Evolutionary conservation across 2,113 vertebrate genomes (phyloP).

Genomic region (Dissostichus mawsoni): DNA sequence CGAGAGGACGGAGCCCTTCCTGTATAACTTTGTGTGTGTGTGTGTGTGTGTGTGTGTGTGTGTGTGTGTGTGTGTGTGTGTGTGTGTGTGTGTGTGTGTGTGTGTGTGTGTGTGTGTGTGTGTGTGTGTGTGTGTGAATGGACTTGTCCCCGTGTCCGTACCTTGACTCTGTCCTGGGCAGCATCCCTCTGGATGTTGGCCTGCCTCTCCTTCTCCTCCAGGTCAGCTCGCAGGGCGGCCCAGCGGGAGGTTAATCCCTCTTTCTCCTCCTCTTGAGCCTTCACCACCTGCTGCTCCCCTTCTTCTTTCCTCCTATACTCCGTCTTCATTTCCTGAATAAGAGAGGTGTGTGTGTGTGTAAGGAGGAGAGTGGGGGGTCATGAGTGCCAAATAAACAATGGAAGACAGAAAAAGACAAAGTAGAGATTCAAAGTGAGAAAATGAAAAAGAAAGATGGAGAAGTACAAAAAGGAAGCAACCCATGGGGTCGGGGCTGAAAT

Average conservation of each 20-base stretch:
- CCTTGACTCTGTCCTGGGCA: conserved; percentile 89
- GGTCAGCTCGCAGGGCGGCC: conserved; percentile 90
- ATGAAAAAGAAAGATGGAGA: conserved; percentile 68
- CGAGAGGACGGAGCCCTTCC: conserved; percentile 19
- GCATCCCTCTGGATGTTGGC: conserved; percentile 85
- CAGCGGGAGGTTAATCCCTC: conserved; percentile 88
- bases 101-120: neutral
- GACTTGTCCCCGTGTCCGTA: conserved; percentile 73
- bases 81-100: neutral
- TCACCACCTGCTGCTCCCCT: conserved; percentile 88
- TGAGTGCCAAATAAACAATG: conserved; percentile 75
- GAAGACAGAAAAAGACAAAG: conserved; percentile 78
- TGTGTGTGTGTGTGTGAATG: neutral
- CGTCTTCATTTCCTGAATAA: conserved; percentile 88
- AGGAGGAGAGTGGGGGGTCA: conserved; percentile 55
- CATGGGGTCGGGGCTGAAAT: conserved; percentile 81
- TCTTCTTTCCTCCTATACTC: conserved; percentile 87
- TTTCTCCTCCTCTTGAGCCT: conserved; percentile 89
- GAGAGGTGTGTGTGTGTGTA: conserved; percentile 44
- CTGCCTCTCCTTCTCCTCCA: conserved; percentile 91
- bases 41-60: neutral
- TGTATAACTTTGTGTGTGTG: conserved; percentile 12
- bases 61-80: neutral
- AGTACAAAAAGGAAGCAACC: conserved; percentile 61
- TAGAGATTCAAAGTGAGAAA: conserved; percentile 63